Base-by-base conservation (phyloP, 2,888 invertebrate genomes). In the Luffia ferchaultella region DNA sequence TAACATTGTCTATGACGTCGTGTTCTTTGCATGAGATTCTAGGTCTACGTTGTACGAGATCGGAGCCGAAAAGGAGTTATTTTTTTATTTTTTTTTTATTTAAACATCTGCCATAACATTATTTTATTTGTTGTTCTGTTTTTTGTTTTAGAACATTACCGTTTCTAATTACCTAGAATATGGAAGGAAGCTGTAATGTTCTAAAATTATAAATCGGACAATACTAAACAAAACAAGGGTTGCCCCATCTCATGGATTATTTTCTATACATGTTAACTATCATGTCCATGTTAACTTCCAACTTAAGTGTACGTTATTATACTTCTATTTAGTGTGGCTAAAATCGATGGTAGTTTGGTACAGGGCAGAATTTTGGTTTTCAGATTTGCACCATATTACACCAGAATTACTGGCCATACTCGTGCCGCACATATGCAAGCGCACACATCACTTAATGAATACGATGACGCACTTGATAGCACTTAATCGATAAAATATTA, bases 401-500 rank as follows among this genome's bases (percentile, higher is more conserved):
- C 83, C 83, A 83, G 83, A 83, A 78, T 76, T 82, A 83, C 83
- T 83, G 83, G 83, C 83, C 83, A 72, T 83, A 78, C 78, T 79
- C 83, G 82, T 83, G 82, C 77, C 83, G 82, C 83, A 82, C 82
- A 78, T 83, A 83, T 80, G 73, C 82, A 76, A 76, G 73, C 83
- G 82, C 83, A 83, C 83, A 83, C 82, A 79, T 83, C 83, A 83
- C 83, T 72, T 83, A 83, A 77, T 69, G 73, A 75, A 62, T 68
- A 76, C 64, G 65, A 76, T 76, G 76, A 79, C 70, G 77, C 82
- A 82, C 79, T 83, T 76, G 82, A 82, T 83, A 82, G 79, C 82
- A 83, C 83, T 75, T 83, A 83, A 76, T 78, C 77, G 68, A 73
- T 71, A 68, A 73, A 68, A 65, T 12, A 66, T 73, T 76, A 67